A percentile compares a stretch with the other conserved stretches of the same genome.
These are phyloP conservation scores for Pristiophorus japonicus DNA, from an alignment of 2,113 vertebrate genomes.

Conservation along the genomic window DNA sequence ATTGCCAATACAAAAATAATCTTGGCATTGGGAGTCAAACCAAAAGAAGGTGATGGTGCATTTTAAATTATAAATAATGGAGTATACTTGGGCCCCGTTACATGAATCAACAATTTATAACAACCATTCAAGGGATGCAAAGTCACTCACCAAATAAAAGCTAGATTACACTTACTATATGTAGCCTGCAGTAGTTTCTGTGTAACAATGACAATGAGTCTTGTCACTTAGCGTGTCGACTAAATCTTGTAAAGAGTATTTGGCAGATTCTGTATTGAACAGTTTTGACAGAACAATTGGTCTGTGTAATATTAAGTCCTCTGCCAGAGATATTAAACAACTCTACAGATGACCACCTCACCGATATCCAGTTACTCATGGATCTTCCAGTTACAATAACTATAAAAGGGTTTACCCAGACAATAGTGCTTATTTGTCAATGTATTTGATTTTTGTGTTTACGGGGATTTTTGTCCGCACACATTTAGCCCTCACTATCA, in stretches of 20 bases:
- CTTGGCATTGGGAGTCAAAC: not conserved
- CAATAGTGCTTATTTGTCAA: not conserved
- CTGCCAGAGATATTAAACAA: not conserved
- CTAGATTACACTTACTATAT: not conserved
- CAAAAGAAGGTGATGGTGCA: not conserved
- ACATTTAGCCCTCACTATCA: not conserved
- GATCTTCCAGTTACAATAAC: not conserved
- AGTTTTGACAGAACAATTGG: not conserved
- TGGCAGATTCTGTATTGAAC: not conserved
- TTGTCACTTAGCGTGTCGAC: not conserved
- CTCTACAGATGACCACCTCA: not conserved
- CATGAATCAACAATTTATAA: not conserved
- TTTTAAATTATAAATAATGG: not conserved
- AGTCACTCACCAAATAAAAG: not conserved
- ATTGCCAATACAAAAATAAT: not conserved
- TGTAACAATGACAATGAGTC: not conserved
- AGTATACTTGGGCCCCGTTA: not conserved
- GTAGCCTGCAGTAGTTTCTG: not conserved
- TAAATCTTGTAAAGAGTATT: not conserved
- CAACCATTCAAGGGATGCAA: not conserved
- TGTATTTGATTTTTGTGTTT: too few species aligned
- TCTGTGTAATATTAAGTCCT: constrained; percentile 11
- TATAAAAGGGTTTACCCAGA: not conserved
- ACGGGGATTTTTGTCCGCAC: not conserved
- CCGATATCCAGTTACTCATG: not conserved